phyloP scores from a whole-genome alignment of 2,888 invertebrate genomes.

The Tenodera sinensis region DNA sequence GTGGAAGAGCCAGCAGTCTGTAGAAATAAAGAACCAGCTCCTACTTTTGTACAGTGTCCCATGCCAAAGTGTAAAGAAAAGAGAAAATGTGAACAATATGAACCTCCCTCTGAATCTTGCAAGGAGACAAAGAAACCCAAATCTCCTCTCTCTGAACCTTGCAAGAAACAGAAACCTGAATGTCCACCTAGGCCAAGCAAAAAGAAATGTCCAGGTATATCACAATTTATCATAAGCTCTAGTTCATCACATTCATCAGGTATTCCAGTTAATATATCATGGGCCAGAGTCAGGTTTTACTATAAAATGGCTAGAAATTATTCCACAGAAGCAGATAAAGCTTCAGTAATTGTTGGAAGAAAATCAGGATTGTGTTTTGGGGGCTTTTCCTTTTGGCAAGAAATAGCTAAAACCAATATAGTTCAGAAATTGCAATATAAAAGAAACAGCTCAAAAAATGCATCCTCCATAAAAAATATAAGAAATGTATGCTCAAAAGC shows the following conservation, averaged over 20 bases:
- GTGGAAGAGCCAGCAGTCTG: not conserved
- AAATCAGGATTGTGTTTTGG: no score
- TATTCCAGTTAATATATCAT: not conserved
- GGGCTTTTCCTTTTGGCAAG: no score
- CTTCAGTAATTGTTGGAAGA: no score
- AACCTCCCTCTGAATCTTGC: not conserved
- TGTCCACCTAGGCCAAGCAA: not conserved
- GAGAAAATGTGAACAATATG: not conserved
- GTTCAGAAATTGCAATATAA: no score
- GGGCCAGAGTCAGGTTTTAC: not conserved
- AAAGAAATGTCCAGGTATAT: not conserved
- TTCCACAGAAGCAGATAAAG: not conserved
- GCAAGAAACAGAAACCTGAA: not conserved
- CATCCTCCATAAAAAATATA: not conserved
- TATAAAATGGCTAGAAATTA: not conserved
- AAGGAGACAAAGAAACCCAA: not conserved
- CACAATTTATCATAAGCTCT: not conserved
- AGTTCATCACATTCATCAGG: not conserved
- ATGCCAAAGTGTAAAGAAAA: not conserved
- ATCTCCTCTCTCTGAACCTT: not conserved
- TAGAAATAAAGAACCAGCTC: not conserved
- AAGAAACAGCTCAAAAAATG: no score
- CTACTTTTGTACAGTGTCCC: not conserved
- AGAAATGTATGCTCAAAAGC: not conserved
- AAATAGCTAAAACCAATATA: no score